Evolutionary conservation across 2,113 vertebrate species (phyloP).

Genomic region (Eptesicus fuscus): DNA sequence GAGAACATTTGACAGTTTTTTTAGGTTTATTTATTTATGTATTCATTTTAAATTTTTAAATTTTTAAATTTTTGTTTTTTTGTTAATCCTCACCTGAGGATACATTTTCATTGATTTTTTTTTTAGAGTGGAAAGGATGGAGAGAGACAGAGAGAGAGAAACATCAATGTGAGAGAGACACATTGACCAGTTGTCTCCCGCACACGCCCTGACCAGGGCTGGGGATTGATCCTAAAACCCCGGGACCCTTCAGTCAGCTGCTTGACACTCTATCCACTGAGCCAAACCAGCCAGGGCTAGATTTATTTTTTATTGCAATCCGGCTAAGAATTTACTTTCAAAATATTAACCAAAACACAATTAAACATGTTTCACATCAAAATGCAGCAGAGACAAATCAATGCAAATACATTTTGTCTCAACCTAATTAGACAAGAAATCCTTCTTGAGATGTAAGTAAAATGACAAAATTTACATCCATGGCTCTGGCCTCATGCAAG

Average conservation of each 20-base stretch:
- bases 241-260: too few species aligned
- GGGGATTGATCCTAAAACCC: too few species aligned
- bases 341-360: constrained; percentile 33
- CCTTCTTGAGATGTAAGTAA: not conserved
- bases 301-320: constrained; percentile 21
- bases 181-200: too few species aligned
- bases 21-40: constrained; percentile 15
- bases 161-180: too few species aligned
- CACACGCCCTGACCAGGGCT: too few species aligned
- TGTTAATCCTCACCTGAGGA: too few species aligned
- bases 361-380: not conserved
- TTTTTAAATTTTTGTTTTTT: not conserved
- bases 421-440: not conserved
- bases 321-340: constrained; percentile 41
- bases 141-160: too few species aligned
- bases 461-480: not conserved
- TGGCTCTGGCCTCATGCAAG: not conserved
- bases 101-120: too few species aligned
- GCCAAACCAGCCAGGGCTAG: not conserved
- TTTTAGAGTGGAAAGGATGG: too few species aligned
- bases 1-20: constrained; percentile 32
- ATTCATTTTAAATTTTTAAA: not conserved
- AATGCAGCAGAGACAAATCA: not conserved
- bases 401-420: not conserved
- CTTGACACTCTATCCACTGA: too few species aligned